Base-by-base conservation (phyloP, 2,113 vertebrate species). In the Mesocricetus auratus region DNA sequence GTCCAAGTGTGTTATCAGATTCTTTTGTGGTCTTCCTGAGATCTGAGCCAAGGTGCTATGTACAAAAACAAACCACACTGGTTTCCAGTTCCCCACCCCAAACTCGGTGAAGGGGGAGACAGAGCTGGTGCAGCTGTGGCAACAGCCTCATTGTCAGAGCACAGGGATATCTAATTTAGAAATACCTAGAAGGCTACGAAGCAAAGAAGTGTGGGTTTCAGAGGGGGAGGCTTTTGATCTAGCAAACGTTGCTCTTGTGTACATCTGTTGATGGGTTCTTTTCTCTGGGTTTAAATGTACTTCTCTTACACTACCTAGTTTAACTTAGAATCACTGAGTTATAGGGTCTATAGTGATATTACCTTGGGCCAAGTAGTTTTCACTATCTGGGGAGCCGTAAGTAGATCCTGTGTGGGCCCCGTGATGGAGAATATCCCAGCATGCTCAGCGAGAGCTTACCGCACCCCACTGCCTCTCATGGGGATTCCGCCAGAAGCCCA, bases 61-160 rank as follows among this genome's bases (percentile, higher is more conserved):
- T 98, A 98, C 94, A 93, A 98, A 98, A 98, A 98, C 97, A 98
- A 98, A 98, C 98, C 98, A 97, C 97, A 94, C 71, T 98, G 96
- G 95, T 97, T 98, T 97, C 95, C 95, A 97, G 87, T 85, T 82
- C n/a, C 45, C 62, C n/a, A n/a, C n/a, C 94, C 45, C 90, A 93
- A 95, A 98, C 96, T 96, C 97, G 95, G 97, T 97, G 95, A 97
- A 98, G 96, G 93, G 93, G 93, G 91, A 98, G 97, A 97, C 71
- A 95, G 95, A 98, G 97, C 90, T 97, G 95, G 93, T 96, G 95
- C 98, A 98, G 97, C 98, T 98, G 97, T 98, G 88, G 97, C 98
- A 98, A 98, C 97, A 98, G 98, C 81, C 78, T 98, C 90, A 98
- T 97, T 98, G 97, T 98, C 98, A 96, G 97, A 96, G 95, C 93